Conservation (phyloP, 2,888 invertebrate species). For the Abrostola tripartita region DNA sequence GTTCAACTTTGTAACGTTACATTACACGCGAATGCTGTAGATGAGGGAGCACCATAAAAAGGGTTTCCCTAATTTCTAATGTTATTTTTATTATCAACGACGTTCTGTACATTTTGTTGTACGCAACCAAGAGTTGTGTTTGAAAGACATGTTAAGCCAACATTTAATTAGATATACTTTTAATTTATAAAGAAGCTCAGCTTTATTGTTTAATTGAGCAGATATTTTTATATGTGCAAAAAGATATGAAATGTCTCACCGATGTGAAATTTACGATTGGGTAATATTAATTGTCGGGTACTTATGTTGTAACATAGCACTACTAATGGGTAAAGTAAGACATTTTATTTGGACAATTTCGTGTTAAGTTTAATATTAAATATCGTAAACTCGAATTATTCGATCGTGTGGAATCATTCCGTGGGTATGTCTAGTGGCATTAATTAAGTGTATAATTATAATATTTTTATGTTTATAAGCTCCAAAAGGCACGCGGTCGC, state of each 20-base stretch:
- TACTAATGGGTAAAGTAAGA: conserved; percentile 35
- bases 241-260: conserved; percentile 31
- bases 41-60: too few relatives aligned
- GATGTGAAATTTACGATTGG: conserved; percentile 34
- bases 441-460: conserved; percentile 37
- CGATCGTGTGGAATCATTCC: conserved; percentile 53
- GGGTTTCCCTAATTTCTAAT: too few relatives aligned
- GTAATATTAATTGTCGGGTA: conserved; percentile 41
- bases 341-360: conserved; percentile 34
- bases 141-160: conserved; percentile 55
- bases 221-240: conserved; percentile 63
- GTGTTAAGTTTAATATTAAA: conserved; percentile 39
- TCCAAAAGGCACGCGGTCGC: conserved; percentile 21
- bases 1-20: too few relatives aligned
- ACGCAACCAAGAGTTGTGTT: conserved; percentile 55
- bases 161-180: conserved; percentile 47
- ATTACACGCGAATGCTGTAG: too few relatives aligned
- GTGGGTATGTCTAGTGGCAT: conserved; percentile 38
- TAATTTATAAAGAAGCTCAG: conserved; percentile 58
- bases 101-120: conserved; percentile 28
- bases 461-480: conserved; percentile 37
- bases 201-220: conserved; percentile 58
- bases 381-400: conserved; percentile 49
- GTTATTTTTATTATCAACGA: conserved; percentile 1
- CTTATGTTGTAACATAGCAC: conserved; percentile 50